Conservation (phyloP, 2,113 vertebrate species). For the Hypanus sabinus region DNA sequence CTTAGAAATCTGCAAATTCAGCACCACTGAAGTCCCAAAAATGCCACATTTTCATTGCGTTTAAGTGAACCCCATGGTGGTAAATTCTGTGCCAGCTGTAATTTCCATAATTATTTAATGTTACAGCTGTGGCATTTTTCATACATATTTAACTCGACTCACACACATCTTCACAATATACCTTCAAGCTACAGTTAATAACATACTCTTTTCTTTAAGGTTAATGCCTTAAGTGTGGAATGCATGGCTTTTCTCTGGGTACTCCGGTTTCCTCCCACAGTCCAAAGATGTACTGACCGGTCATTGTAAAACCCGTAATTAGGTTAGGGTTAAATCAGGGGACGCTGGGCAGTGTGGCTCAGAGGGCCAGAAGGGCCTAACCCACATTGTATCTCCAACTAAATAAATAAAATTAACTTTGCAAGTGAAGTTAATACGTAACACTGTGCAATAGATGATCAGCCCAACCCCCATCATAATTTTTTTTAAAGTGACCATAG, state of each 20-base stretch:
- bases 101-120: neutral
- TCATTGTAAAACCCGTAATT: too few relatives aligned
- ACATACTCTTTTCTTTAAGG: neutral
- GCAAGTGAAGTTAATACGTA: neutral
- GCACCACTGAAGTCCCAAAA: too few relatives aligned
- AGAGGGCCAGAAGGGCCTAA: too few relatives aligned
- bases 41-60: too few relatives aligned
- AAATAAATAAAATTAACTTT: neutral
- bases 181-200: neutral
- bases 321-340: too few relatives aligned
- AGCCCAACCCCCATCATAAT: neutral
- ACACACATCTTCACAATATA: neutral
- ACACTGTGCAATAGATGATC: neutral
- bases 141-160: neutral
- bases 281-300: too few relatives aligned
- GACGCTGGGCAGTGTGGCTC: too few relatives aligned
- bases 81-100: neutral
- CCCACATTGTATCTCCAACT: too few relatives aligned
- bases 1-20: too few relatives aligned
- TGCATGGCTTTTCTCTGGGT: too few relatives aligned
- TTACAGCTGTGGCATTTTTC: neutral
- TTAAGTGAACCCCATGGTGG: neutral
- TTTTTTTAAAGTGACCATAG: neutral
- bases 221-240: neutral
- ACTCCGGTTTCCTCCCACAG: too few relatives aligned